These are phyloP conservation scores for Todiramphus saurophagus DNA, from an alignment of 2,113 vertebrate species.

Conservation along the genomic window DNA sequence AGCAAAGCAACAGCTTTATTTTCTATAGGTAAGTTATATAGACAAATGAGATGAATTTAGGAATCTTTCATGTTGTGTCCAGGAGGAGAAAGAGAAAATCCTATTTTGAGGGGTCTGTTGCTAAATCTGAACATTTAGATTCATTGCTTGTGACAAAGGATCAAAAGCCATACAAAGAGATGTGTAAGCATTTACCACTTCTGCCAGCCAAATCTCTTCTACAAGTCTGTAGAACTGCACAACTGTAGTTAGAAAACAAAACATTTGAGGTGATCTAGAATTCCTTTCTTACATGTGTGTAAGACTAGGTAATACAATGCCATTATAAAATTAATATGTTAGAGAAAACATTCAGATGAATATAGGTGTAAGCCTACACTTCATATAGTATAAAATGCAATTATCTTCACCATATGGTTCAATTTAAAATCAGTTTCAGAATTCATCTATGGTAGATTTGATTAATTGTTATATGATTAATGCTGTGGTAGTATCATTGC, in stretches of 20 bases:
- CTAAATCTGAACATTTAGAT: background rate
- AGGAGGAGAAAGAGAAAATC: background rate
- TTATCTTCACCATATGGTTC: background rate
- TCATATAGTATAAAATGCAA: background rate
- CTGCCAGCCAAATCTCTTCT: background rate
- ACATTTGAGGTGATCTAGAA: background rate
- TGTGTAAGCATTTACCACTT: background rate
- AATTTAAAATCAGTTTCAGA: background rate
- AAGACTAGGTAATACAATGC: background rate
- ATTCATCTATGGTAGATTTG: background rate
- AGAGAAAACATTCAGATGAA: background rate
- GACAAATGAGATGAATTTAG: background rate
- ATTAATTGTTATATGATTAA: background rate
- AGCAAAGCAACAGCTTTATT: background rate
- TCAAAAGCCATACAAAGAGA: background rate
- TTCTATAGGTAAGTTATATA: background rate
- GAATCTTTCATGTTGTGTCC: background rate
- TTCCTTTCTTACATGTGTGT: background rate
- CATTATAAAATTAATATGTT: background rate
- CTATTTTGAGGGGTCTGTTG: background rate
- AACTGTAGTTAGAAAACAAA: background rate
- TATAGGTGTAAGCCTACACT: background rate
- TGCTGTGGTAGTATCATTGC: background rate
- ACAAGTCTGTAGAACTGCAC: background rate
- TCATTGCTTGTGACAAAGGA: background rate